phyloP scores from a whole-genome alignment of 1,140 invertebrate species.

The Aethina tumida region DNA sequence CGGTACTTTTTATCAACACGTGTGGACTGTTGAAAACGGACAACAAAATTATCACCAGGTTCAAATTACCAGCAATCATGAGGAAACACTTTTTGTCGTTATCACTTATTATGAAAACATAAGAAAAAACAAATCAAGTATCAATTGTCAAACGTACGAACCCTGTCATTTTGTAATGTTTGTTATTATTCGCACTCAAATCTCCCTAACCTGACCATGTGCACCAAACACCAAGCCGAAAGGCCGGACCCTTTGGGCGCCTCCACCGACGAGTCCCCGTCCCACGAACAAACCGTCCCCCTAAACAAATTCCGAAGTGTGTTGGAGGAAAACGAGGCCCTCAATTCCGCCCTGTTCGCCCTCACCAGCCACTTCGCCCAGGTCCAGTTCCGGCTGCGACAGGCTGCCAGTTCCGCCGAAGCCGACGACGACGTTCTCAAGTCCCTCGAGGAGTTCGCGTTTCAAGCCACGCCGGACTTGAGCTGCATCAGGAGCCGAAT shows the following conservation, averaged over 20 bases:
- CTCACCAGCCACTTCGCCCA: conserved; percentile 96
- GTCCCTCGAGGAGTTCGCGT: conserved; percentile 95
- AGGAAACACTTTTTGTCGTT: too few relatives aligned
- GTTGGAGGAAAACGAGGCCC: conserved; percentile 88
- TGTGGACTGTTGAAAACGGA: too few relatives aligned
- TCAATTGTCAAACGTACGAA: too few relatives aligned
- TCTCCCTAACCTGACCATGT: too few relatives aligned
- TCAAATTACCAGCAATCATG: too few relatives aligned
- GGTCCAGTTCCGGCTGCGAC: conserved; percentile 87
- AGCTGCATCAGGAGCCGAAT: conserved; percentile 13
- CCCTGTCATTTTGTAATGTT: too few relatives aligned
- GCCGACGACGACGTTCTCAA: conserved; percentile 83
- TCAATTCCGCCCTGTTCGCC: conserved; percentile 91
- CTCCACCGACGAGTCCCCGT: conserved; percentile 48
- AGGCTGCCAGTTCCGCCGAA: conserved; percentile 83
- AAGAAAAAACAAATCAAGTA: too few relatives aligned
- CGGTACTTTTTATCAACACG: too few relatives aligned
- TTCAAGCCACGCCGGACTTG: conserved; percentile 76
- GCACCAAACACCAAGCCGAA: conserved; percentile 38
- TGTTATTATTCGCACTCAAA: too few relatives aligned
- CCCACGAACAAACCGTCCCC: conserved; percentile 27
- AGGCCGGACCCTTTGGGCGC: conserved; percentile 70
- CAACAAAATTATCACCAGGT: too few relatives aligned
- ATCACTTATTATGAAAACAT: too few relatives aligned
- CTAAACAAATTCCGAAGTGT: conserved; percentile 35